Evolutionary conservation across 1,140 invertebrate genomes (phyloP).

Genomic region (Ectropis grisescens): DNA sequence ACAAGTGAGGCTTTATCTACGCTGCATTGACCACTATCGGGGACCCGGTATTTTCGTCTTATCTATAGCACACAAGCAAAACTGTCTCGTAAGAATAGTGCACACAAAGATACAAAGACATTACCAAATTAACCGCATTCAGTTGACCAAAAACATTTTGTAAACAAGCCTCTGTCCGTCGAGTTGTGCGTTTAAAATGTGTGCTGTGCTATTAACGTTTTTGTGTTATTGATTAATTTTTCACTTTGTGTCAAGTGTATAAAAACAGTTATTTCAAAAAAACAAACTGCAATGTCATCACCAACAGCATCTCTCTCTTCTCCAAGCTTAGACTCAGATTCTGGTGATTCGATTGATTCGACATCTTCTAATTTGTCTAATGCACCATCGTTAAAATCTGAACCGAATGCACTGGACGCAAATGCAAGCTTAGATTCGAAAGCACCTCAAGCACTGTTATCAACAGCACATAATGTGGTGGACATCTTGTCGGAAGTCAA

Average conservation of each 20-base stretch:
- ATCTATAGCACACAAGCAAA: constrained; percentile 53
- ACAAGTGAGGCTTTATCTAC: constrained; percentile 42
- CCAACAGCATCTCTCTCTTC: constrained; percentile 31
- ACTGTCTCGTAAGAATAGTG: constrained; percentile 30
- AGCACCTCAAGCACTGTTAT: constrained; percentile 21
- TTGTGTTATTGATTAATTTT: too few relatives aligned
- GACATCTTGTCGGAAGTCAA: constrained; percentile 50
- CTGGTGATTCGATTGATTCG: constrained; percentile 41
- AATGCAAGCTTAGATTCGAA: too few relatives aligned
- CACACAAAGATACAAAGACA: constrained; percentile 57
- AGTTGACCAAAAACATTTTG: constrained; percentile 64
- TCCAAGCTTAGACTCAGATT: constrained; percentile 30
- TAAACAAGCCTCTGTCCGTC: constrained; percentile 54
- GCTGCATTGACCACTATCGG: constrained; percentile 43
- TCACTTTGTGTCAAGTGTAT: too few relatives aligned
- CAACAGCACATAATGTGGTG: constrained; percentile 56
- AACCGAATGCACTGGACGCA: too few relatives aligned
- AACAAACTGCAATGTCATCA: constrained; percentile 26
- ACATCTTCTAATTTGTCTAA: constrained; percentile 32
- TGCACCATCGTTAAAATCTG: too few relatives aligned
- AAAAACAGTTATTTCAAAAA: too few relatives aligned
- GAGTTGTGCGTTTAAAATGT: too few relatives aligned
- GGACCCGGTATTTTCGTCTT: constrained; percentile 52
- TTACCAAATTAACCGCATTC: constrained; percentile 65
- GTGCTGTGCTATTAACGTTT: too few relatives aligned